Base-by-base conservation (phyloP, 2,113 vertebrate genomes). In the Tupaia chinensis region DNA sequence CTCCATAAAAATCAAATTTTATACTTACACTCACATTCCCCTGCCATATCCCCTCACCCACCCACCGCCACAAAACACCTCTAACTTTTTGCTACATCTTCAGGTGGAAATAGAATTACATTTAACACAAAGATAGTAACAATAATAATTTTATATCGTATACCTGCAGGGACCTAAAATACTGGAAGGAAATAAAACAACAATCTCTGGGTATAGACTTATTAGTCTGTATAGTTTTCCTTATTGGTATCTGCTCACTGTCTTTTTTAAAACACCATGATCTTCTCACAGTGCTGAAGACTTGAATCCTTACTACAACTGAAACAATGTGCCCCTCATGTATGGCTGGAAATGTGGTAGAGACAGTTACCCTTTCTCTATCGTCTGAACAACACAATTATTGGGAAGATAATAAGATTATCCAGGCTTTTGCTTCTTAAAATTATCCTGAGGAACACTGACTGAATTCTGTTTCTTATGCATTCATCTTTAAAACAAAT, bases 401-500 rank as follows among this genome's bases (percentile, higher is more conserved):
- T 98, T 98, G 97, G 97, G 97, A 96, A 94, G 93, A 92, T 97
- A 98, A 97, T 94, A 97, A 96, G 96, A 90, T 9, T 13, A 98
- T 98, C 94, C 95, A 97, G 96, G 86, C 89, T 97, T 98, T 98
- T 98, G 95, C 96, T 96, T 95, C 97, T 98, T 97, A 95, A 95
- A 97, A 97, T 98, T 98, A 97, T 98, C 92, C 96, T 60, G 96
- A 97, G 95, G 84, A 97, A 94, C 96, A 98, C 97, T 81, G 89
- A 96, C 81, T 56, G 97, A 97, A 93, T 86, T 81, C 91, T 95
- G 87, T 98, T 98, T 98, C 97, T 97, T 96, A 97, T 92, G 96
- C 97, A 98, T 97, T 98, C 97, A 97, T 98, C 98, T 98, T 98
- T 97, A 98, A 98, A 98, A 98, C 94, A 98, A 98, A 98, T 98